These are phyloP conservation scores for Eupithecia insigniata DNA, from an alignment of 2,888 invertebrate genomes.

Conservation along the genomic window DNA sequence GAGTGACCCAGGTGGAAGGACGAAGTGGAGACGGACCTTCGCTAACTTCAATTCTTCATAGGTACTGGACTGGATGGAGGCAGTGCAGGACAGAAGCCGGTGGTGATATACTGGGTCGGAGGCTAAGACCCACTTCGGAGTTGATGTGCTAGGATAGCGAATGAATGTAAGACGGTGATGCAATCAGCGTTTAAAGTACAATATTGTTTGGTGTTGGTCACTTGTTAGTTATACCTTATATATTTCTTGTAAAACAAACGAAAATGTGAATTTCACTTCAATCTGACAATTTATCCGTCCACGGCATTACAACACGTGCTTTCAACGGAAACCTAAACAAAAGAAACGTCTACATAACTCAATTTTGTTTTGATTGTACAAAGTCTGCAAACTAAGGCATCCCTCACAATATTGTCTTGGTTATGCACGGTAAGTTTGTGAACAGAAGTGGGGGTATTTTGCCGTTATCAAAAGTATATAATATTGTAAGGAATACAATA, in stretches of 20 bases:
- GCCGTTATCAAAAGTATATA: not conserved
- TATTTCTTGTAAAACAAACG: not conserved
- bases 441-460: not conserved
- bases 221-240: no score
- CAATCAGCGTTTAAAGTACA: not conserved
- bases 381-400: conserved; percentile 60
- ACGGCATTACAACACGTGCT: not conserved
- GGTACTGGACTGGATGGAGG: no score
- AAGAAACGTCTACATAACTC: conserved; percentile 29
- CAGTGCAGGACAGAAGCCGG: no score
- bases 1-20: no score
- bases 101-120: no score
- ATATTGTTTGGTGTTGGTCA: not conserved
- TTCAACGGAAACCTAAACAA: conserved; percentile 18
- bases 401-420: conserved; percentile 68
- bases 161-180: not conserved
- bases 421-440: conserved; percentile 16
- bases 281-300: not conserved
- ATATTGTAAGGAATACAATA: not conserved
- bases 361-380: conserved; percentile 63
- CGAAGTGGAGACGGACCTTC: no score
- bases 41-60: no score
- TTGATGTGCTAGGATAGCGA: no score
- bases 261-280: not conserved
- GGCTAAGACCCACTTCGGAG: no score